Conservation (phyloP, 2,888 invertebrate species). For the Halocaridina rubra region DNA sequence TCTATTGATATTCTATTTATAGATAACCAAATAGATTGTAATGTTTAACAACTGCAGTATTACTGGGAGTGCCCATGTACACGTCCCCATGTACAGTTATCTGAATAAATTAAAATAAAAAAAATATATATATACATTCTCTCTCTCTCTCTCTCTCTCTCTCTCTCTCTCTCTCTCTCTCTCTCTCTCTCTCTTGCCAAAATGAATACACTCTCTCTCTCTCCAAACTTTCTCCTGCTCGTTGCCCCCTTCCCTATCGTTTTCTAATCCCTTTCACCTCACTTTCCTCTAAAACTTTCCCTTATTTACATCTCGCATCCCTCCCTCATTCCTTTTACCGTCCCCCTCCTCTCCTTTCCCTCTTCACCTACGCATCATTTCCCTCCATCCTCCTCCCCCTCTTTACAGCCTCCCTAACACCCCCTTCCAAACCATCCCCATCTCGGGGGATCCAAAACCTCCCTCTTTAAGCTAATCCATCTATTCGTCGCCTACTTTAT, state of each 20-base stretch:
- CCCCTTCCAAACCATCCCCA: background rate
- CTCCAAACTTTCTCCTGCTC: background rate
- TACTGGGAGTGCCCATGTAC: no score
- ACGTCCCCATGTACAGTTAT: no score
- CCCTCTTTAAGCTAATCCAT: background rate
- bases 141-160: background rate
- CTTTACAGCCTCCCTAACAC: background rate
- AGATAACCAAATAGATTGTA: no score
- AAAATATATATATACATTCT: no score
- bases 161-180: background rate
- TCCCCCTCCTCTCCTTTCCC: background rate
- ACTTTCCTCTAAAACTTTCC: background rate
- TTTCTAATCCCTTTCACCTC: background rate
- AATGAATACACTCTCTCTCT: background rate
- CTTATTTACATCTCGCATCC: background rate
- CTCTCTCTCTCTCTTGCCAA: background rate
- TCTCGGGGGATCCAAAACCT: background rate
- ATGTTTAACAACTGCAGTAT: no score
- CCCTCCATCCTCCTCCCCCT: background rate
- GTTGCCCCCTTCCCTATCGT: background rate
- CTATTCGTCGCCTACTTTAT: background rate
- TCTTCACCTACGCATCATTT: background rate
- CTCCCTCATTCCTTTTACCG: no score
- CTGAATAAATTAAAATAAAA: no score
- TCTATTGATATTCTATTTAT: no score